A percentile compares a stretch with the other conserved stretches of the same genome.
Conservation (phyloP, 1,140 invertebrate genomes). For the Arctopsyche grandis region DNA sequence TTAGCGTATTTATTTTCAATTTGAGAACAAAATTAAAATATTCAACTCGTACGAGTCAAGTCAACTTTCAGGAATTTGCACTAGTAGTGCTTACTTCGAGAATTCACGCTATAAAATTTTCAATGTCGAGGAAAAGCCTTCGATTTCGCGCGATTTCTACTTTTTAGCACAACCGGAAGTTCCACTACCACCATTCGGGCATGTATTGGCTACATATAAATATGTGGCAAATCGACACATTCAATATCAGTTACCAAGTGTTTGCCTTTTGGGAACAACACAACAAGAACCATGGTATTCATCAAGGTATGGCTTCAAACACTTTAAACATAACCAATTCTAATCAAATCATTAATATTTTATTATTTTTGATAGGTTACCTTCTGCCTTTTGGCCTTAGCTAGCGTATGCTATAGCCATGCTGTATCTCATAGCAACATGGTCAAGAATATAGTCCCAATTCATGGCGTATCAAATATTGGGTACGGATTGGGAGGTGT, state of each 20-base stretch:
- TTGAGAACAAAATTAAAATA: too few species aligned
- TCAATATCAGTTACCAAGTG: neutral
- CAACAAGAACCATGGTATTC: slow-evolving; percentile 7
- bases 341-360: too few species aligned
- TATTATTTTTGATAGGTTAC: slow-evolving; percentile 34
- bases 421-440: slow-evolving; percentile 45
- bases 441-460: slow-evolving; percentile 19
- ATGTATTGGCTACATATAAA: neutral
- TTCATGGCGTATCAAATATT: neutral
- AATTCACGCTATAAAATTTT: neutral
- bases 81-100: too few species aligned
- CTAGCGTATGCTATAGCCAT: slow-evolving; percentile 39
- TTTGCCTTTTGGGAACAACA: neutral
- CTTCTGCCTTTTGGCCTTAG: slow-evolving; percentile 41
- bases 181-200: neutral
- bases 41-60: too few species aligned
- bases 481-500: slow-evolving; percentile 15
- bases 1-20: too few species aligned
- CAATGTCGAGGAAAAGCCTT: slow-evolving; percentile 16
- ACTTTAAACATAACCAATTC: too few species aligned
- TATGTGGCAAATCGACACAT: neutral
- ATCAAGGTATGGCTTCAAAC: slow-evolving; percentile 2
- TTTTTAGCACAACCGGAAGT: neutral
- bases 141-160: slow-evolving; percentile 11
- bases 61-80: too few species aligned